Evolutionary conservation across 2,888 invertebrate species (phyloP).

Genomic region (Onchidella celtica): DNA sequence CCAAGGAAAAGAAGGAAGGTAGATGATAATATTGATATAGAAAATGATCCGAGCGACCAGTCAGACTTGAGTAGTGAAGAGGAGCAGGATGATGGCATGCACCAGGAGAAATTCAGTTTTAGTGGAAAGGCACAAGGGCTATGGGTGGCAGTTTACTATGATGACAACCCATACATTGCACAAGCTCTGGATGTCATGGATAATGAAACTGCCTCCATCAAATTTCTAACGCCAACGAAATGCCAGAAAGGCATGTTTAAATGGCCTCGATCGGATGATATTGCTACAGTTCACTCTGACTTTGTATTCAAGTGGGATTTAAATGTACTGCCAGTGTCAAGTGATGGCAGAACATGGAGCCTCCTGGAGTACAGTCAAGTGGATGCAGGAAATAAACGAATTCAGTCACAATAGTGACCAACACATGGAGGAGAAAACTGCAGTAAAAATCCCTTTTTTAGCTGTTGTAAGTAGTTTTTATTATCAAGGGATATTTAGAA

Average conservation of each 20-base stretch:
- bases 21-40: neutral
- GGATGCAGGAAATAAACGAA: neutral
- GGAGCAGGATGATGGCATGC: neutral
- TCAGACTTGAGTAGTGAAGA: neutral
- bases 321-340: neutral
- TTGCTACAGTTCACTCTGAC: neutral
- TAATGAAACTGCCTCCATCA: neutral
- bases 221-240: neutral
- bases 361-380: neutral
- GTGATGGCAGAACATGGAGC: neutral
- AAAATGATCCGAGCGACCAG: neutral
- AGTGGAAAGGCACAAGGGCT: neutral
- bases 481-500: too few species aligned
- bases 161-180: neutral
- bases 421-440: neutral
- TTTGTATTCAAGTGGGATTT: conserved; percentile 1
- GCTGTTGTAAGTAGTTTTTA: too few species aligned
- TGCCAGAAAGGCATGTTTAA: neutral
- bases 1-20: neutral
- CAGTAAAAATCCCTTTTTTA: too few species aligned
- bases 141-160: conserved; percentile 1
- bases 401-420: neutral
- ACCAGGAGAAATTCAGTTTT: neutral
- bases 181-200: neutral
- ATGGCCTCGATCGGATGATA: neutral